Conservation (phyloP, 2,797 vertebrate species). For the Emys orbicularis region DNA sequence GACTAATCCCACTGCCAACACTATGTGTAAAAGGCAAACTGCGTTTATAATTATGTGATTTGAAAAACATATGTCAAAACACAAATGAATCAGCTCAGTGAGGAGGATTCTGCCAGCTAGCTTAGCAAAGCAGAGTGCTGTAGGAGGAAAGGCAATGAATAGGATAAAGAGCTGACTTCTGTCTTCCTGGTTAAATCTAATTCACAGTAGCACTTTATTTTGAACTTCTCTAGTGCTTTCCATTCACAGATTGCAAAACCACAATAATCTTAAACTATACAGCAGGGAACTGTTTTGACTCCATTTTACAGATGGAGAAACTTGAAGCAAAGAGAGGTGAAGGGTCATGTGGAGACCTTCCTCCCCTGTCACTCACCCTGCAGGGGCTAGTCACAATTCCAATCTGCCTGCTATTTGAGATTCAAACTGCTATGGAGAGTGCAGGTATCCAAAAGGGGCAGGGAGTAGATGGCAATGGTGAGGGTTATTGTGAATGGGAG, state of each 20-base stretch:
- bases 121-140: not conserved
- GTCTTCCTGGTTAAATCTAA: not conserved
- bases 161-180: constrained; percentile 7
- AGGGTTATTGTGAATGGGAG: not conserved
- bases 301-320: constrained; percentile 13
- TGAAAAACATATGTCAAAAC: constrained; percentile 60
- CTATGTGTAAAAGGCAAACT: constrained; percentile 32
- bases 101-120: not conserved
- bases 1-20: constrained; percentile 24
- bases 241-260: constrained; percentile 30
- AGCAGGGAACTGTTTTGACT: constrained; percentile 23
- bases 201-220: not conserved
- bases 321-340: constrained; percentile 11
- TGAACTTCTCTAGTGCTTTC: constrained; percentile 8
- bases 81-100: constrained; percentile 8
- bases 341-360: not conserved
- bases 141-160: constrained; percentile 7
- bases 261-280: constrained; percentile 3
- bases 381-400: not conserved
- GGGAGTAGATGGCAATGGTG: not conserved
- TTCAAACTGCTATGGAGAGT: not conserved
- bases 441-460: not conserved
- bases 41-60: constrained; percentile 45
- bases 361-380: constrained; percentile 12
- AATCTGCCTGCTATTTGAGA: not conserved